Evolutionary conservation across 2,113 vertebrate species (phyloP).

Genomic region (Ceyx cyanopectus): DNA sequence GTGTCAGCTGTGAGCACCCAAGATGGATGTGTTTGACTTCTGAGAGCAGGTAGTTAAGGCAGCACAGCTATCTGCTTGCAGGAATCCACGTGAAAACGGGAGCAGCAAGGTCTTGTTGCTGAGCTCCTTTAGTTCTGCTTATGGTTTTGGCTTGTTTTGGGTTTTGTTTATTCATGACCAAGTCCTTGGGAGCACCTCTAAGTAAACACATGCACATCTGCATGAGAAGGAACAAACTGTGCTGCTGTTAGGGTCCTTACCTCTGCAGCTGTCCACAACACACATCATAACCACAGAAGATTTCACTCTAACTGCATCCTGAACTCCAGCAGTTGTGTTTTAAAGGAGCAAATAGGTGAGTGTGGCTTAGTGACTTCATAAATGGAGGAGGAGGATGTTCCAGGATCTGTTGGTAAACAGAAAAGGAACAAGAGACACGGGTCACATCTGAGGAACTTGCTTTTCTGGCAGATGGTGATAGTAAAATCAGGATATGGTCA

Average conservation of each 20-base stretch:
- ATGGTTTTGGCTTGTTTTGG: neutral
- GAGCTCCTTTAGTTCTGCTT: neutral
- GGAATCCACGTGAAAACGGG: neutral
- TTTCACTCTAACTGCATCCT: neutral
- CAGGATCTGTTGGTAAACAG: neutral
- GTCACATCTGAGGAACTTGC: neutral
- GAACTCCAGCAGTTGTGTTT: neutral
- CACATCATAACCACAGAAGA: neutral
- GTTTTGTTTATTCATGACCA: neutral
- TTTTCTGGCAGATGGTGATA: neutral
- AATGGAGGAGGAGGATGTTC: neutral
- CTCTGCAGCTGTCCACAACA: neutral
- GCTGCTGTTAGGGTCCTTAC: neutral
- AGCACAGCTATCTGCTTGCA: neutral
- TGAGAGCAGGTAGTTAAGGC: neutral
- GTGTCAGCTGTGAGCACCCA: neutral
- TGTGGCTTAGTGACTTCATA: neutral
- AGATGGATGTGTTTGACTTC: neutral
- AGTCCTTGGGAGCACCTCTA: neutral
- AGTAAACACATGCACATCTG: accelerated
- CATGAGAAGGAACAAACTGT: neutral
- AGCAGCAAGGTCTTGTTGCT: neutral
- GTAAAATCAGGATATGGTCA: neutral
- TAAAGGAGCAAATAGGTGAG: neutral
- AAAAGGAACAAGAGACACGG: neutral